Percentiles rank a stretch among this genome's conserved stretches.
Conservation (phyloP, 2,113 vertebrate species). For the Carassius auratus region DNA sequence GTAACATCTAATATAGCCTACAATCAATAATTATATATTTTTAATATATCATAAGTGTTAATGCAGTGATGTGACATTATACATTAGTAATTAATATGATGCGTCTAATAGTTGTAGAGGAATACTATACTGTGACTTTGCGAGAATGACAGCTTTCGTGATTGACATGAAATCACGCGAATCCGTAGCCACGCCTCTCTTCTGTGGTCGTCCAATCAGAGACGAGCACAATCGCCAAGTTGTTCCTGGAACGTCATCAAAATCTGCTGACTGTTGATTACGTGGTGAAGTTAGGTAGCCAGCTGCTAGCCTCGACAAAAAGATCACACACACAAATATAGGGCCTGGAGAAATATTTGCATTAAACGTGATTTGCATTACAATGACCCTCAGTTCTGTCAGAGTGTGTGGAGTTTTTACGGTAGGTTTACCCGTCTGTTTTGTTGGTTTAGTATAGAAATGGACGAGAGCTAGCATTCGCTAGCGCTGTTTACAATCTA, state of each 20-base stretch:
- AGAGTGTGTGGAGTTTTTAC: background rate
- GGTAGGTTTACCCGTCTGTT: background rate
- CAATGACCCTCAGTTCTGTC: background rate
- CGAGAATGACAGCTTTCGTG: background rate
- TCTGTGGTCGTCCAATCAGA: conserved; percentile 36
- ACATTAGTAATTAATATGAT: background rate
- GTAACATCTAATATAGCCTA: background rate
- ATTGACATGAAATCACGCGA: conserved; percentile 22
- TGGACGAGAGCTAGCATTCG: conserved; percentile 21
- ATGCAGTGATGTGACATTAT: background rate
- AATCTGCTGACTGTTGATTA: conserved; percentile 66
- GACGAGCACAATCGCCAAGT: background rate
- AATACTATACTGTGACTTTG: background rate
- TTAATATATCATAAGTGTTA: background rate
- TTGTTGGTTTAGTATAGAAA: background rate
- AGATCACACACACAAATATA: background rate
- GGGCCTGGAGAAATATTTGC: background rate
- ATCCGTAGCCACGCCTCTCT: background rate
- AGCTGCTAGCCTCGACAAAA: conserved; percentile 59
- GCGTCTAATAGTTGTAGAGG: background rate
- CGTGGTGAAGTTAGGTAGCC: conserved; percentile 63
- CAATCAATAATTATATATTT: background rate
- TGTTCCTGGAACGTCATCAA: conserved; percentile 59
- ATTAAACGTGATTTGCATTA: background rate
- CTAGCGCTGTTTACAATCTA: conserved; percentile 4